A percentile compares a stretch with the other conserved stretches of the same genome.
These are phyloP conservation scores for Pristiophorus japonicus DNA, from an alignment of 2,113 vertebrate genomes.

Conservation along the genomic window DNA sequence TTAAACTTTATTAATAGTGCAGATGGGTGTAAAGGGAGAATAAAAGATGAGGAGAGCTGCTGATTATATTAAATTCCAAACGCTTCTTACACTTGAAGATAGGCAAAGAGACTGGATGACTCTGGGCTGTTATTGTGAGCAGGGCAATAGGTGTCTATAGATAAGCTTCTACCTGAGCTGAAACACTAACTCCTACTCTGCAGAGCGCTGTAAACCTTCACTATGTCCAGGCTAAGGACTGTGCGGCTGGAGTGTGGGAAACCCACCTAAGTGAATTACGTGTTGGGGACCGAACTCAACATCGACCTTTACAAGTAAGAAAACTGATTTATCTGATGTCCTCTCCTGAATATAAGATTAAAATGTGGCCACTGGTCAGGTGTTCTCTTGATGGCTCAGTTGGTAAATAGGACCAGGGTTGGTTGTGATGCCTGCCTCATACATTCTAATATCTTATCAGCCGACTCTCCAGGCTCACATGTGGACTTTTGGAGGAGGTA, in stretches of 20 bases:
- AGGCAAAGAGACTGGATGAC: no score
- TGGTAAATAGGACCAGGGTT: no score
- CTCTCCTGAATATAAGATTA: no score
- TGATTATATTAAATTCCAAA: no score
- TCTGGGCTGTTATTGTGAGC: not conserved
- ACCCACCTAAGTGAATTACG: conserved; percentile 58
- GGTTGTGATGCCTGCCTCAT: no score
- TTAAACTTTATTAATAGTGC: not conserved
- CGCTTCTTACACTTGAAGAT: no score
- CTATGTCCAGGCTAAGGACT: conserved; percentile 50
- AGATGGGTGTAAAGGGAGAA: not conserved
- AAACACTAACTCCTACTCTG: not conserved
- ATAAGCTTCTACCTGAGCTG: not conserved
- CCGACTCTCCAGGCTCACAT: no score
- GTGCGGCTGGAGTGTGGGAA: conserved; percentile 59
- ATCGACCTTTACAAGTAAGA: conserved; percentile 48
- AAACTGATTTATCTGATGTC: not conserved
- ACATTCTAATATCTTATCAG: no score
- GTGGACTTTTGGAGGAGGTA: no score
- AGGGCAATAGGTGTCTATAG: not conserved
- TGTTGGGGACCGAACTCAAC: conserved; percentile 51
- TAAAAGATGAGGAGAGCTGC: no score
- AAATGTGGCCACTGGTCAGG: no score
- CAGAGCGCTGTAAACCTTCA: conserved; percentile 13
- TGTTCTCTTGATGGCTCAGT: no score